Conservation (phyloP, 2,888 invertebrate species). For the Boloria selene region DNA sequence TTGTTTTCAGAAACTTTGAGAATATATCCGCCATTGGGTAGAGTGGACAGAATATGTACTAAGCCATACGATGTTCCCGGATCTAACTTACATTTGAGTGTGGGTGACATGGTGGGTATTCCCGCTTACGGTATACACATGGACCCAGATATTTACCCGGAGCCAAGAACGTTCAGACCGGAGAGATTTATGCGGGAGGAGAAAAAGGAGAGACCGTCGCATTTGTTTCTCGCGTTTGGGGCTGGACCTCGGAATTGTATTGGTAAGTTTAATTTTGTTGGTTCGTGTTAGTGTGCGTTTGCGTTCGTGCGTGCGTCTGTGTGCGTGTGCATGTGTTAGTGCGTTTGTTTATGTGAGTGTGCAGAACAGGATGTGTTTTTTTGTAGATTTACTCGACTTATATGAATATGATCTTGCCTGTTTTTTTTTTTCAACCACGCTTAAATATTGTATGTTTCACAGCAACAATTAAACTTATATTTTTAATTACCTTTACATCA, state of each 20-base stretch:
- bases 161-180: constrained; percentile 78
- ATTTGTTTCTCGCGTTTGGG: constrained; percentile 80
- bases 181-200: constrained; percentile 78
- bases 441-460: too few species aligned
- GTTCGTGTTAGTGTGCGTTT: too few species aligned
- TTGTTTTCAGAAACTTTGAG: constrained; percentile 79
- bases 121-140: constrained; percentile 78
- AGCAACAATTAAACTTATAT: too few species aligned
- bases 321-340: too few species aligned
- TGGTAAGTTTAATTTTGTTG: constrained; percentile 52
- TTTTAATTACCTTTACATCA: too few species aligned
- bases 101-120: constrained; percentile 71
- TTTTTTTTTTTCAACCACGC: too few species aligned
- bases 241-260: constrained; percentile 79
- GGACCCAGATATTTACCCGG: constrained; percentile 80
- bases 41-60: constrained; percentile 79
- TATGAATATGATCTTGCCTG: too few species aligned
- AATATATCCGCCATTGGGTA: constrained; percentile 79
- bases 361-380: too few species aligned
- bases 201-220: constrained; percentile 72
- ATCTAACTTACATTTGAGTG: constrained; percentile 65
- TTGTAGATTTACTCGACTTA: too few species aligned
- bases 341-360: too few species aligned
- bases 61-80: constrained; percentile 79
- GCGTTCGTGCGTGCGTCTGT: too few species aligned